Evolutionary conservation across 2,888 invertebrate species (phyloP).

Genomic region (Tachina fera): DNA sequence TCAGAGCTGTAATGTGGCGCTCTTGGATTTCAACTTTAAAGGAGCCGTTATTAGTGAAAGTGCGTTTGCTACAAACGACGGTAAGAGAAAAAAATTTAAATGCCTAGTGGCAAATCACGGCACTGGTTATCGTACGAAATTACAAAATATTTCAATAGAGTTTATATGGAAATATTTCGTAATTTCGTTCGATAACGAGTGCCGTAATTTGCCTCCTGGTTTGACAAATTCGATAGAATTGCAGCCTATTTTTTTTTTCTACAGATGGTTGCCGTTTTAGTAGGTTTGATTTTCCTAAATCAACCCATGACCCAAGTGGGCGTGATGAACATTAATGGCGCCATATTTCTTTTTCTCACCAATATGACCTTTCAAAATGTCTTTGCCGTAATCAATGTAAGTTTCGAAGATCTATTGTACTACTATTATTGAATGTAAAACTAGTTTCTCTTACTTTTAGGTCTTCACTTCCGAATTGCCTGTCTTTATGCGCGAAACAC

Average conservation of each 20-base stretch:
- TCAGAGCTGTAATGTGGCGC: constrained; percentile 94
- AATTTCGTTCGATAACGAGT: too few relatives aligned
- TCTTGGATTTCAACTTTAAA: constrained; percentile 94
- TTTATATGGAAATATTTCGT: too few relatives aligned
- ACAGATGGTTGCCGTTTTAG: constrained; percentile 94
- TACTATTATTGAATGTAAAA: background rate
- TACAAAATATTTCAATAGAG: too few relatives aligned
- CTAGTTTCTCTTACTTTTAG: constrained; percentile 82
- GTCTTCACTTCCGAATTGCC: constrained; percentile 95
- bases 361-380: constrained; percentile 97
- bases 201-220: too few relatives aligned
- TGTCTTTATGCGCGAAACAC: constrained; percentile 93
- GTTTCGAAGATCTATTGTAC: constrained; percentile 76
- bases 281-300: constrained; percentile 94
- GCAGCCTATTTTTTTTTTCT: constrained; percentile 61
- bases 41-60: constrained; percentile 95
- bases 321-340: constrained; percentile 97
- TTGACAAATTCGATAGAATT: too few relatives aligned
- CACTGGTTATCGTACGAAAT: too few relatives aligned
- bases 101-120: too few relatives aligned
- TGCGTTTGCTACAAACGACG: constrained; percentile 93
- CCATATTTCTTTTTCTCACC: constrained; percentile 93
- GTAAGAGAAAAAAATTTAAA: constrained; percentile 84
- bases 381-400: constrained; percentile 96
- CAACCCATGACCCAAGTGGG: constrained; percentile 93